A percentile compares a stretch with the other conserved stretches of the same genome.
These are phyloP conservation scores for Caprella mutica DNA, from an alignment of 2,888 invertebrate species.

Conservation along the genomic window DNA sequence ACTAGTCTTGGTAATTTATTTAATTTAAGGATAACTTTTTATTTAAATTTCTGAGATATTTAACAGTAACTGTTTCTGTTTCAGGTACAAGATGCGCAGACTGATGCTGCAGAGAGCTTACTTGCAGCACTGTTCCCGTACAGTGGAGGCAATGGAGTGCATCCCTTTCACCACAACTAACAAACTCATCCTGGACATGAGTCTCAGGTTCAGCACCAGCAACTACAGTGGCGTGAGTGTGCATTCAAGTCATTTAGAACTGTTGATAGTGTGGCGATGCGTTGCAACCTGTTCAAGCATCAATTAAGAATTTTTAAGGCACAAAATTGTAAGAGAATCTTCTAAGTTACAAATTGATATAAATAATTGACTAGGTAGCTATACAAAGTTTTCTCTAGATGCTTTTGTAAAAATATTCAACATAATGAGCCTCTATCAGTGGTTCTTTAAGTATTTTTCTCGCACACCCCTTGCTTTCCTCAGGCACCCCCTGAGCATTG, in stretches of 20 bases:
- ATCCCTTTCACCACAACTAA: slow-evolving; percentile 36
- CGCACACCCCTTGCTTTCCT: too few species aligned
- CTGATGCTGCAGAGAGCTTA: slow-evolving; percentile 54
- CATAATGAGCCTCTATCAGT: too few species aligned
- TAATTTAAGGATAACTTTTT: too few species aligned
- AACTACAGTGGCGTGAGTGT: slow-evolving; percentile 53
- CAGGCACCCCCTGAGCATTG: too few species aligned
- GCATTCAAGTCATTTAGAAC: too few species aligned
- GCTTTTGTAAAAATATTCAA: neutral
- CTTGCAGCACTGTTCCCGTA: slow-evolving; percentile 52
- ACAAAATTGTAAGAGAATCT: neutral
- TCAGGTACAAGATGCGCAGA: slow-evolving; percentile 43
- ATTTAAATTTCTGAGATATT: too few species aligned
- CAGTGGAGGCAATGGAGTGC: slow-evolving; percentile 38
- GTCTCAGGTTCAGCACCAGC: slow-evolving; percentile 53
- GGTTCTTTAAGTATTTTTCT: too few species aligned
- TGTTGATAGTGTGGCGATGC: too few species aligned
- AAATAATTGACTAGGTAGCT: slow-evolving; percentile 1
- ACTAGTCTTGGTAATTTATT: too few species aligned
- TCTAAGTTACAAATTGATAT: neutral
- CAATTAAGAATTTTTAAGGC: too few species aligned
- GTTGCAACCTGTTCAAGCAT: too few species aligned
- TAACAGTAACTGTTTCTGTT: too few species aligned
- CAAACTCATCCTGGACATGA: slow-evolving; percentile 47
- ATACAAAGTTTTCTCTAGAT: slow-evolving; percentile 4